Evolutionary conservation across 2,888 invertebrate species (phyloP).

Genomic region (Oscheius sp.): DNA sequence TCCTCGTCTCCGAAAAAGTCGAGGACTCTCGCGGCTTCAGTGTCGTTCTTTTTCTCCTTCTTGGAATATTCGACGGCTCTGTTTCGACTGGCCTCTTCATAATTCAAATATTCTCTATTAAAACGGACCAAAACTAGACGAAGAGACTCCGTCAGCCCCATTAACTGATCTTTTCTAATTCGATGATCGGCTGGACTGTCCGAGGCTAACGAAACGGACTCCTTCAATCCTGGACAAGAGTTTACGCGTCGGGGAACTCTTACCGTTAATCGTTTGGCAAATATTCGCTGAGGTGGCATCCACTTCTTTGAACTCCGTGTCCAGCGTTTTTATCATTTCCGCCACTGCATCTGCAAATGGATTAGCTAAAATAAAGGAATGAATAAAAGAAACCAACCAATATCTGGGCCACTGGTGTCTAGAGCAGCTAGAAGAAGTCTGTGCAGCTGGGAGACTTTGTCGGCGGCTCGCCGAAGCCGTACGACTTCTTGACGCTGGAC

Average conservation of each 20-base stretch:
- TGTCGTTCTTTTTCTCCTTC: background rate
- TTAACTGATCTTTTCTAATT: background rate
- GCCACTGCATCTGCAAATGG: background rate
- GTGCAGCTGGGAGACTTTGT: constrained; percentile 12
- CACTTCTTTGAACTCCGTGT: background rate
- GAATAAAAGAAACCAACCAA: background rate
- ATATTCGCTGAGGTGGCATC: background rate
- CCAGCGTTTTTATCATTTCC: constrained; percentile 9
- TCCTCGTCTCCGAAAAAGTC: background rate
- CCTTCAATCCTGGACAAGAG: background rate
- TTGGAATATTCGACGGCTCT: constrained; percentile 4
- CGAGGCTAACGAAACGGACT: background rate
- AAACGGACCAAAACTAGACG: background rate
- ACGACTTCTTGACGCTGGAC: background rate
- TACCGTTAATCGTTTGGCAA: constrained; percentile 10
- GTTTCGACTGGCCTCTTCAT: constrained; percentile 1
- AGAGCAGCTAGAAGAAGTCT: constrained; percentile 9
- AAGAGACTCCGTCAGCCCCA: background rate
- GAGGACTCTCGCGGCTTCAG: background rate
- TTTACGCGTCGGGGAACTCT: background rate
- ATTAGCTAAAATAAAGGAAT: background rate
- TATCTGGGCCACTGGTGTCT: constrained; percentile 7
- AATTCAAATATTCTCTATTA: background rate
- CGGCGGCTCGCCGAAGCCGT: background rate
- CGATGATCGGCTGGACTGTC: background rate